Conservation (phyloP, 1,140 invertebrate genomes). For the Drosophila micromelanica region DNA sequence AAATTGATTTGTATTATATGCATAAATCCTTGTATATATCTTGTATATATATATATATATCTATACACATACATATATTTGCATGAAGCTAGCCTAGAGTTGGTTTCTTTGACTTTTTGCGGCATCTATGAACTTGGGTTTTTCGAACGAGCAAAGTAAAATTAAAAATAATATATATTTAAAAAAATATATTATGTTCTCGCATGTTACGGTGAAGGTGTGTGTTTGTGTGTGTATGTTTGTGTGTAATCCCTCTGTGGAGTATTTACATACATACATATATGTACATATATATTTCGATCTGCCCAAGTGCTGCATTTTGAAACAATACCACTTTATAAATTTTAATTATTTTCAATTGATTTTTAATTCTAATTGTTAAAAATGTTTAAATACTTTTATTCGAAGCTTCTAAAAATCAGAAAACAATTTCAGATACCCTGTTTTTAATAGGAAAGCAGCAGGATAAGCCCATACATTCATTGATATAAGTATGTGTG, state of each 20-base stretch:
- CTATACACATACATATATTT: too few relatives aligned
- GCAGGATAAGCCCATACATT: constrained; percentile 1
- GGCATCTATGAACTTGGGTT: neutral
- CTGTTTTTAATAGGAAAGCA: neutral
- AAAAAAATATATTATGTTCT: too few relatives aligned
- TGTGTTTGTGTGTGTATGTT: neutral
- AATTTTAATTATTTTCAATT: too few relatives aligned
- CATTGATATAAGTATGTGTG: neutral
- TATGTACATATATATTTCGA: neutral
- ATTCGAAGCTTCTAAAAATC: too few relatives aligned
- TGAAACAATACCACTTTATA: too few relatives aligned
- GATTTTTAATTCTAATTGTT: too few relatives aligned
- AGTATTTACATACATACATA: neutral
- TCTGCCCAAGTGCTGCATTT: too few relatives aligned
- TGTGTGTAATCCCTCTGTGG: neutral
- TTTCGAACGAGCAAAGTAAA: constrained; percentile 34
- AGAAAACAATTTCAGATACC: too few relatives aligned
- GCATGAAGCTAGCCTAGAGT: neutral
- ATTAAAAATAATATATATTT: constrained; percentile 8
- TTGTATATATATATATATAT: too few relatives aligned
- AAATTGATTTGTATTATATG: too few relatives aligned
- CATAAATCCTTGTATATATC: too few relatives aligned
- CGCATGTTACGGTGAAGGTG: neutral
- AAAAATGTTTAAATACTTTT: too few relatives aligned
- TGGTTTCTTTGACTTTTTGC: neutral